Evolutionary conservation across 2,113 vertebrate species (phyloP).

Genomic region (Parotia lawesii): DNA sequence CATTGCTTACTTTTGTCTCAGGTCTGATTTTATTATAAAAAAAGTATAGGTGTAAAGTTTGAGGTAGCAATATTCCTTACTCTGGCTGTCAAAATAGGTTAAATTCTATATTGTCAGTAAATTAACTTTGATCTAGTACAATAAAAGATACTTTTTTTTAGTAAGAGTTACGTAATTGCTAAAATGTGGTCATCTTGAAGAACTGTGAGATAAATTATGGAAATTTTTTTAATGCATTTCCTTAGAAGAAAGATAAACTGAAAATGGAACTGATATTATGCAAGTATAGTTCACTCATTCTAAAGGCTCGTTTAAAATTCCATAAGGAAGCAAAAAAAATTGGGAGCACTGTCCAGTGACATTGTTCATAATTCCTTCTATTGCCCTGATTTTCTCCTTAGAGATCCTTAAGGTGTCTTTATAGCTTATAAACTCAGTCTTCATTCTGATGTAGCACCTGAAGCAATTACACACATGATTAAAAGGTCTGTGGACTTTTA

Average conservation of each 20-base stretch:
- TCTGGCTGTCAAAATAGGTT: not conserved
- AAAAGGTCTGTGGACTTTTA: not conserved
- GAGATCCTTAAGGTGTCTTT: not conserved
- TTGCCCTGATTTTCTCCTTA: not conserved
- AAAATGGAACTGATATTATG: not conserved
- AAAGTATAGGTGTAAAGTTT: not conserved
- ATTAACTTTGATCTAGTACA: not conserved
- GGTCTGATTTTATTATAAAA: not conserved
- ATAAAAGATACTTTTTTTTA: not conserved
- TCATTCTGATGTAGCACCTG: not conserved
- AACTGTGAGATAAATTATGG: not conserved
- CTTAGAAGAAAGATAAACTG: not conserved
- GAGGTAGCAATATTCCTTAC: not conserved
- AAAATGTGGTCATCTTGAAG: not conserved
- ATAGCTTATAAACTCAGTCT: not conserved
- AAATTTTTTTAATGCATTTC: not conserved
- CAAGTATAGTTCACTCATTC: not conserved
- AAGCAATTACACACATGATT: not conserved
- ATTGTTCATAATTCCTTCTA: not conserved
- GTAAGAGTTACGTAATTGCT: not conserved
- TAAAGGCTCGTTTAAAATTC: not conserved
- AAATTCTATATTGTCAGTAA: not conserved
- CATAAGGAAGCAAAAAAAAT: not conserved
- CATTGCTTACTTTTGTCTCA: not conserved
- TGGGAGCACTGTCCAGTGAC: not conserved